These are phyloP conservation scores for Tribolium madens DNA, from an alignment of 1,140 invertebrate genomes.

Conservation along the genomic window DNA sequence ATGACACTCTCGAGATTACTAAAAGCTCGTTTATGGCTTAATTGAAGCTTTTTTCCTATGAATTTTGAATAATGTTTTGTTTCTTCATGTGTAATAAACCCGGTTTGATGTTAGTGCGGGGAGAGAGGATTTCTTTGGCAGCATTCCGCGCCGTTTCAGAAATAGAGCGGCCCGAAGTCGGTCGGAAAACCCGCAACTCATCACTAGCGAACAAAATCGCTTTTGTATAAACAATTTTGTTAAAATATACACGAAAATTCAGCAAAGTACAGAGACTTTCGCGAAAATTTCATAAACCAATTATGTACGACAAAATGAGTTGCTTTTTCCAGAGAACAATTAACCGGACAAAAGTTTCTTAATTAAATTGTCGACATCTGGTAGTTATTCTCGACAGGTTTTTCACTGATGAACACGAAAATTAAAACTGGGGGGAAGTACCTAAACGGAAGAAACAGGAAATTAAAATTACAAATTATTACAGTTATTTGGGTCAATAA, in stretches of 20 bases:
- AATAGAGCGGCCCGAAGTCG: slow-evolving; percentile 12
- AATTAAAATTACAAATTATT: no score
- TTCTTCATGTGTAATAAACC: neutral
- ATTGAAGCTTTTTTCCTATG: neutral
- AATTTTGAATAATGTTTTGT: slow-evolving; percentile 1
- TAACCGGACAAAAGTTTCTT: no score
- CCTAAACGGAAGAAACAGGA: no score
- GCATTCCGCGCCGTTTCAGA: slow-evolving; percentile 41
- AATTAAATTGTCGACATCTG: no score
- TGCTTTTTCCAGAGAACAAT: no score
- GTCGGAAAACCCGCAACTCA: slow-evolving; percentile 32
- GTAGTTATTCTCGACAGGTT: no score
- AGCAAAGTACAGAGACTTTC: no score
- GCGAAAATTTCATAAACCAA: no score
- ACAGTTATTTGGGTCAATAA: no score
- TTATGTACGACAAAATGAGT: no score
- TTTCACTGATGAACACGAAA: no score
- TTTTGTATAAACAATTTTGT: neutral
- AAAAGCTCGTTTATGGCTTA: neutral
- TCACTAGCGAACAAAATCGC: neutral
- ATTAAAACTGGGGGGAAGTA: no score
- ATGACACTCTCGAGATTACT: neutral
- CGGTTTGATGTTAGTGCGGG: neutral
- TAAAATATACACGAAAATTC: neutral
- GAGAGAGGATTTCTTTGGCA: slow-evolving; percentile 32